Evolutionary conservation across 2,797 vertebrate genomes (phyloP).

Genomic region (Malurus leucopterus): DNA sequence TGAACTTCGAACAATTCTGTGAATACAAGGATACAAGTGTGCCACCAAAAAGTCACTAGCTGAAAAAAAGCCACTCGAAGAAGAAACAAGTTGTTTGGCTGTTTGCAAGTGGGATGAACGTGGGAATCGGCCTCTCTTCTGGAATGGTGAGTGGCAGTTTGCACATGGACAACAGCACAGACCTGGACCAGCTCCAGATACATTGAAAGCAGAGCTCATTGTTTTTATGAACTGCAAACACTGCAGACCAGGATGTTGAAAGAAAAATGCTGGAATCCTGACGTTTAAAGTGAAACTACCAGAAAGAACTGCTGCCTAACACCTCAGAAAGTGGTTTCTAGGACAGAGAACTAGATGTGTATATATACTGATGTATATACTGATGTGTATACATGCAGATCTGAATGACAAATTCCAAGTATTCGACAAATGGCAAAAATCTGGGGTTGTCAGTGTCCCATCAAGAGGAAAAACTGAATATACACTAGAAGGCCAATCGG

Average conservation of each 20-base stretch:
- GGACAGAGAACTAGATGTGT: fast-evolving
- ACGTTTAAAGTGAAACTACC: background rate
- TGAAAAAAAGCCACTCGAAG: background rate
- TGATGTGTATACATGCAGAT: background rate
- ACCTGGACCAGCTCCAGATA: slow-evolving; percentile 13
- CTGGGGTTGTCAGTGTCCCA: background rate
- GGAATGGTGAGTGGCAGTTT: background rate
- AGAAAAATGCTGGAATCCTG: background rate
- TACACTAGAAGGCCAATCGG: background rate
- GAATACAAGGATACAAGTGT: background rate
- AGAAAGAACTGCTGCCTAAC: background rate
- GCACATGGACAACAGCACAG: background rate
- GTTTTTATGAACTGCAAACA: background rate
- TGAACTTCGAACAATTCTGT: background rate
- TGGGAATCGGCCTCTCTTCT: slow-evolving; percentile 1
- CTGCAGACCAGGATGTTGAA: background rate
- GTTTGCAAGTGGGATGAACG: background rate
- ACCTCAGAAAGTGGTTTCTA: background rate
- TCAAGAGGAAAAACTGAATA: background rate
- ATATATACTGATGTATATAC: too few species aligned
- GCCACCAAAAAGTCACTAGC: background rate
- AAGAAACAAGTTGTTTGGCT: slow-evolving; percentile 1
- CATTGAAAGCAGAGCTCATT: background rate
- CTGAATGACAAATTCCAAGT: background rate
- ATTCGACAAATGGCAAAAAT: background rate